These are phyloP conservation scores for Pangasius macronema DNA, from an alignment of 2,797 vertebrate genomes.

Conservation along the genomic window DNA sequence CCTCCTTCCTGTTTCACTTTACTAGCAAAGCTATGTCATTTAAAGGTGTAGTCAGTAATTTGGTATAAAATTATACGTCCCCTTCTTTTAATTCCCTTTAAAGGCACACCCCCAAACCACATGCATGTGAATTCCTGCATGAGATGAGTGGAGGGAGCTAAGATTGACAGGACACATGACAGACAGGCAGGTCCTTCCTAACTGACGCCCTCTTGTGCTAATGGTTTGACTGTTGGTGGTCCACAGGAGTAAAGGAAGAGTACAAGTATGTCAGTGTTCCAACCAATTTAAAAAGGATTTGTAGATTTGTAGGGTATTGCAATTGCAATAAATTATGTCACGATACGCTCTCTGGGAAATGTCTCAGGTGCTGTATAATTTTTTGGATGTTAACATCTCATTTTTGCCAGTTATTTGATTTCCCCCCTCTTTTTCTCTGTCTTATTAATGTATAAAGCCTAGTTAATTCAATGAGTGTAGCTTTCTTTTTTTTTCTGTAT, in stretches of 20 bases:
- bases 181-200: not conserved
- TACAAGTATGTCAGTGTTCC: conserved; percentile 1
- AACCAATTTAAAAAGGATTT: not conserved
- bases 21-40: not conserved
- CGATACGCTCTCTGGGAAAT: not conserved
- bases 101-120: not conserved
- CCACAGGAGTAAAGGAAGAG: not conserved
- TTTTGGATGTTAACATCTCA: not conserved
- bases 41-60: conserved; percentile 12
- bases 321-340: not conserved
- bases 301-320: not conserved
- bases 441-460: not conserved
- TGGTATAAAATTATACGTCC: not conserved
- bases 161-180: not conserved
- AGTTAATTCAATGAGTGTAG: not conserved
- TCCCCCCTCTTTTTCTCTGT: not conserved
- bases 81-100: not conserved
- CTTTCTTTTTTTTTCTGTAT: not conserved
- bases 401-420: not conserved
- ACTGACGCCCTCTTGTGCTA: not conserved
- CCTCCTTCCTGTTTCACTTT: not conserved
- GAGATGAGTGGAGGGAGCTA: not conserved
- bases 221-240: not conserved
- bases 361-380: not conserved
- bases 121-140: not conserved